These are phyloP conservation scores for Hemibates koningsi DNA, from an alignment of 2,113 vertebrate genomes.

Conservation along the genomic window DNA sequence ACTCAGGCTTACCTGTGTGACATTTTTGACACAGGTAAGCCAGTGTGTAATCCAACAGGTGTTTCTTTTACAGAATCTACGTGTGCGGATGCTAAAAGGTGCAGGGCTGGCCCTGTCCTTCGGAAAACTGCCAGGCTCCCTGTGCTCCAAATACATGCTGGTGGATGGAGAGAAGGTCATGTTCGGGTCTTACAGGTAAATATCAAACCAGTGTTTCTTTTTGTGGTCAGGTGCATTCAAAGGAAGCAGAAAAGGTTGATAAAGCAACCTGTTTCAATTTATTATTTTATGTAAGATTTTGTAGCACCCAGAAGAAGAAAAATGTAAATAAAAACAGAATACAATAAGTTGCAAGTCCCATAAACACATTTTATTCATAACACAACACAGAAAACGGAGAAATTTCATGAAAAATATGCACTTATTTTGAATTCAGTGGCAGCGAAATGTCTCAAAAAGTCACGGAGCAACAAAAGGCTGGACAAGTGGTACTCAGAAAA, in stretches of 20 bases:
- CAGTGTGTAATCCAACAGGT: not conserved
- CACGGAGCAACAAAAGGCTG: not conserved
- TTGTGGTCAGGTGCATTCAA: not conserved
- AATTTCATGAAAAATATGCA: not conserved
- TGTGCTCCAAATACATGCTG: slow-evolving; percentile 89
- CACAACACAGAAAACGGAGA: not conserved
- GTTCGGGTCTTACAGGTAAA: slow-evolving; percentile 87
- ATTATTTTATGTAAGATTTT: not conserved
- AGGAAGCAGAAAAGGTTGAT: not conserved
- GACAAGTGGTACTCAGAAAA: not conserved
- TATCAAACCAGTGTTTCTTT: not conserved
- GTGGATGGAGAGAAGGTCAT: slow-evolving; percentile 92
- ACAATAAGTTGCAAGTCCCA: not conserved
- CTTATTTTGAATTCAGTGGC: not conserved
- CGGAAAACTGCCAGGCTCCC: slow-evolving; percentile 80
- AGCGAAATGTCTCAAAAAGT: not conserved
- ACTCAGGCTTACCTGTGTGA: not conserved
- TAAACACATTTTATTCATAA: not conserved
- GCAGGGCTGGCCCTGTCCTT: slow-evolving; percentile 81
- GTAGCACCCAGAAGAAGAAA: not conserved
- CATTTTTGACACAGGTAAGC: not conserved
- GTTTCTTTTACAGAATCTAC: slow-evolving; percentile 78
- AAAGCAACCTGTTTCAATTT: accelerated
- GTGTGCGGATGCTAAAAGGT: slow-evolving; percentile 82
- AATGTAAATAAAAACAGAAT: not conserved